Conservation (phyloP, 1,140 invertebrate species). For the Brachionus manjavacas region DNA sequence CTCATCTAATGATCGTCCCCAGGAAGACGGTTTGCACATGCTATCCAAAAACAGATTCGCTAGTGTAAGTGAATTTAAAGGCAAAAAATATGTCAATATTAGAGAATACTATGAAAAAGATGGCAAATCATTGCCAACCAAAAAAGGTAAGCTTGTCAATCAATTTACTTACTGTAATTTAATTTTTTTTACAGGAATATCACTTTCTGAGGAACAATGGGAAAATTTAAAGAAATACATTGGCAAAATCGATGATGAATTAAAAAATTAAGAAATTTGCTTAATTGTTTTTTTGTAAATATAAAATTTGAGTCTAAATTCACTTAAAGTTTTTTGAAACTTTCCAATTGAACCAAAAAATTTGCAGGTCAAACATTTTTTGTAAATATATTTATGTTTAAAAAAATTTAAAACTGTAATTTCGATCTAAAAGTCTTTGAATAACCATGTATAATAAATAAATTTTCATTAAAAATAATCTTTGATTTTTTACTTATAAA, state of each 20-base stretch:
- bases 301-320: neutral
- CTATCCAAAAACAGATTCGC: slow-evolving; percentile 26
- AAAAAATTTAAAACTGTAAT: neutral
- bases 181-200: slow-evolving; percentile 28
- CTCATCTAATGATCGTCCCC: slow-evolving; percentile 10
- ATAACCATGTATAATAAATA: neutral
- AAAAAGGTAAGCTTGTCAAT: slow-evolving; percentile 33
- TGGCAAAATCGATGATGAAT: slow-evolving; percentile 22
- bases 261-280: neutral
- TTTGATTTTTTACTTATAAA: neutral
- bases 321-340: neutral
- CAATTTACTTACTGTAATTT: neutral
- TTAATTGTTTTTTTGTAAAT: neutral
- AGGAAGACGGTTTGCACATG: neutral
- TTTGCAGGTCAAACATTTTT: neutral
- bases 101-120: slow-evolving; percentile 42
- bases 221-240: slow-evolving; percentile 22
- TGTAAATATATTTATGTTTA: neutral
- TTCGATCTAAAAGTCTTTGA: neutral
- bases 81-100: slow-evolving; percentile 36
- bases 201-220: slow-evolving; percentile 34
- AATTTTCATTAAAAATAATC: neutral
- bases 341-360: neutral
- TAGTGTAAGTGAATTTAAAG: slow-evolving; percentile 36
- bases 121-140: neutral